Base-by-base conservation (phyloP, 2,797 vertebrate genomes). In the Sparus aurata region DNA sequence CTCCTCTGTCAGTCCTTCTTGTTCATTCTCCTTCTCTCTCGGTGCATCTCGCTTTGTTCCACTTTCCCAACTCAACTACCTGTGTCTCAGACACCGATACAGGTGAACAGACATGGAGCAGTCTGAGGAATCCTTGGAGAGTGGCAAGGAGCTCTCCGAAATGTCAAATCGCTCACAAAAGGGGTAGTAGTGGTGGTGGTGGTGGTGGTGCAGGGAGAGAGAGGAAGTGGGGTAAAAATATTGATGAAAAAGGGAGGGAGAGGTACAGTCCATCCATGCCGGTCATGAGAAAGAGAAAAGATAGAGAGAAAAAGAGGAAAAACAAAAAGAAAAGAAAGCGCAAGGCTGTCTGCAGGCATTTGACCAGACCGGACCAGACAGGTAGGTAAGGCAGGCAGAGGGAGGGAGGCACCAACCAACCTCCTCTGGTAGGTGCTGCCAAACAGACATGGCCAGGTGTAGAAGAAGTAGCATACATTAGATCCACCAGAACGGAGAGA, bases 381-480 rank as follows among this genome's bases (percentile, higher is more conserved):
- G 82, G 86, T 90, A 93, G 75, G 91, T 52, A 93, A 93, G 92
- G 91, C 92, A 94, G 92, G 92, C 92, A 93, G 93, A 94, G 90
- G 86, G 87, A 94, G 92, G 93, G 81, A 93, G 89, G 92, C 87
- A 91, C 92, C 89, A 92, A 96, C 95, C 95, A 95, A 96, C 95
- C 95, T 96, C 95, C 95, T 95, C 94, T 94, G 92, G 95, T 91
- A 95, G 94, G 94, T 95, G 91, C 95, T 95, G 94, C 93, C 93
- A 95, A 93, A 93, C 84, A 94, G 91, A 94, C 85, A 93, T 91
- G 93, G 93, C 90, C 93, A 89, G 91, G 91, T 91, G 92, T 83
- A 87, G 92, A 92, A 93, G 92, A 91, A 90, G 91, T 87, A 92
- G 91, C 80, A 91, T 86, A 93, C 79, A 94, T 93, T 87, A 94